A percentile compares a stretch with the other conserved stretches of the same genome.
These are phyloP conservation scores for Entomobrya proxima DNA, from an alignment of 2,888 invertebrate genomes.

Conservation along the genomic window DNA sequence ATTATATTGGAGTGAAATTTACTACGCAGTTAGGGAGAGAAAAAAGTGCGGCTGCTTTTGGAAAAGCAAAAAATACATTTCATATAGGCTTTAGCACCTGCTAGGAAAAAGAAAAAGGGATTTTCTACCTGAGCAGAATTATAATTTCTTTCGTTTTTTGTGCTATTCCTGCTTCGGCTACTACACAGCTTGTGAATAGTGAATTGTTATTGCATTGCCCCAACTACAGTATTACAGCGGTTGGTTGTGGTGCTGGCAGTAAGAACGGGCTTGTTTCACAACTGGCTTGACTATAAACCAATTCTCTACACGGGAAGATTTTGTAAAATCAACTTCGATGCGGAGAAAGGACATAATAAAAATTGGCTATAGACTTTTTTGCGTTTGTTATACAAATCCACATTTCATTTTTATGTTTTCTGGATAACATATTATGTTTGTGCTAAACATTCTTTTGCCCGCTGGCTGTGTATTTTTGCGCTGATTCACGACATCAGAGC, in stretches of 20 bases:
- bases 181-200: background rate
- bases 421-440: background rate
- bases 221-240: too few relatives aligned
- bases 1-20: constrained; percentile 2
- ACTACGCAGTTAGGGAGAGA: constrained; percentile 15
- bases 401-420: too few relatives aligned
- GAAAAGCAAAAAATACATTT: background rate
- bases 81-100: background rate
- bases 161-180: background rate
- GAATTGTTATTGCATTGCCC: too few relatives aligned
- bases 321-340: background rate
- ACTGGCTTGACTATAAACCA: too few relatives aligned
- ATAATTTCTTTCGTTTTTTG: background rate
- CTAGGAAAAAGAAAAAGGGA: background rate
- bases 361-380: too few relatives aligned
- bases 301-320: too few relatives aligned
- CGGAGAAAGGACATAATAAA: background rate
- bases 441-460: background rate
- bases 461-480: too few relatives aligned
- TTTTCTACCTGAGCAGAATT: background rate
- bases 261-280: too few relatives aligned
- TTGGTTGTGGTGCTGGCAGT: too few relatives aligned
- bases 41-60: constrained; percentile 28
- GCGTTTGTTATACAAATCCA: too few relatives aligned
- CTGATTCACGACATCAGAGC: background rate